Percentiles rank a stretch among this genome's conserved stretches.
These are phyloP conservation scores for Sciurus niger DNA, from an alignment of 2,113 vertebrate genomes.

Conservation along the genomic window DNA sequence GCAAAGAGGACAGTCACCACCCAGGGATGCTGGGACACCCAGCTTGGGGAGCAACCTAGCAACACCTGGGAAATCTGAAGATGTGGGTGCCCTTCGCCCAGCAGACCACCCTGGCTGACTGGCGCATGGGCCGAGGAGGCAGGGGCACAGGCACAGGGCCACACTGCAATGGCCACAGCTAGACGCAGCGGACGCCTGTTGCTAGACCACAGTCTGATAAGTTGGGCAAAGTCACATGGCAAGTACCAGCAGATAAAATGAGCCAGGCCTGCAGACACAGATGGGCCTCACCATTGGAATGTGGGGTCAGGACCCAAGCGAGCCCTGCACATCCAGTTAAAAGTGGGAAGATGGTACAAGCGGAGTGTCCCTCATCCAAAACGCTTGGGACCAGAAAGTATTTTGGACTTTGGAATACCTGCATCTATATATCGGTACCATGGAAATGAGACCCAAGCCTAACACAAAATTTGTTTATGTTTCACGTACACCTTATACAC, in stretches of 20 bases:
- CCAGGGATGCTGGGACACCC: not conserved
- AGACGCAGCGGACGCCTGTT: rapidly evolving
- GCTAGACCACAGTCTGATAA: rapidly evolving
- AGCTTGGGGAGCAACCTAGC: not conserved
- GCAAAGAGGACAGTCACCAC: not conserved
- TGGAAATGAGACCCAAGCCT: not conserved
- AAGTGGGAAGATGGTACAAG: not conserved
- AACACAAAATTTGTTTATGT: not conserved
- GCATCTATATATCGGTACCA: not conserved
- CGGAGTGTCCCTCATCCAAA: not conserved
- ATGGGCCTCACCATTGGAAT: not conserved
- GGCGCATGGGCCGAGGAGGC: rapidly evolving
- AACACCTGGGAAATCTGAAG: not conserved
- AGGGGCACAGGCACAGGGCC: not conserved
- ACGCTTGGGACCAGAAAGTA: not conserved
- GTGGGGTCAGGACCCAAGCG: not conserved
- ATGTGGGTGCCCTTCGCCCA: not conserved
- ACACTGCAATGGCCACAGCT: rapidly evolving
- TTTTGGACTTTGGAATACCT: not conserved
- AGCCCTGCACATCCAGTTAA: not conserved
- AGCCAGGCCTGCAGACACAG: not conserved
- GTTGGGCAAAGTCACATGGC: rapidly evolving
- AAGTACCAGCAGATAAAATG: not conserved
- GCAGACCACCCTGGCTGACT: not conserved
- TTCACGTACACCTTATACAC: not conserved